phyloP scores from a whole-genome alignment of 2,797 vertebrate species.

The Merluccius polli region DNA sequence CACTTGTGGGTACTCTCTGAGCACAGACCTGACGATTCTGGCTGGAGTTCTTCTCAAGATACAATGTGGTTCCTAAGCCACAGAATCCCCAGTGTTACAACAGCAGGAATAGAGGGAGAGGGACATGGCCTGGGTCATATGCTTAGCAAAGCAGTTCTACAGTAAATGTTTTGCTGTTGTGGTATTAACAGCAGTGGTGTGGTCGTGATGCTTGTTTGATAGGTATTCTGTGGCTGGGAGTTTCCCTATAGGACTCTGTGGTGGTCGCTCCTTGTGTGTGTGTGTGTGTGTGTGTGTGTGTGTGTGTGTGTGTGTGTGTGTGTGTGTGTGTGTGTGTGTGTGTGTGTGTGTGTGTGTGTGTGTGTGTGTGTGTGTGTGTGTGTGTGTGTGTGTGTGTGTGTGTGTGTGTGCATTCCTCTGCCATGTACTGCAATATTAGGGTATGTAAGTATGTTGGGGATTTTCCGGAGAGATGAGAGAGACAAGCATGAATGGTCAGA shows the following conservation, averaged over 20 bases:
- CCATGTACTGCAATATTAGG: not conserved
- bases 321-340: constrained; percentile 22
- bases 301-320: constrained; percentile 17
- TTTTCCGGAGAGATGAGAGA: constrained; percentile 4
- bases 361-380: constrained; percentile 11
- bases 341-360: not conserved
- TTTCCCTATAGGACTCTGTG: constrained; percentile 50
- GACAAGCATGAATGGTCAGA: not conserved
- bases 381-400: constrained; percentile 6
- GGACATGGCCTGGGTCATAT: constrained; percentile 16
- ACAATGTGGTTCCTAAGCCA: constrained; percentile 24
- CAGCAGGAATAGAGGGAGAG: constrained; percentile 15
- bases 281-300: constrained; percentile 23
- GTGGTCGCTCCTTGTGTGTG: constrained; percentile 30
- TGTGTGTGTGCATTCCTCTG: not conserved
- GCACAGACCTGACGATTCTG: constrained; percentile 25
- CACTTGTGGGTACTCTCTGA: constrained; percentile 14
- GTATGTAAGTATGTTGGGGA: constrained; percentile 10
- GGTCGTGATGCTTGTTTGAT: constrained; percentile 53
- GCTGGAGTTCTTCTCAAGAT: constrained; percentile 26
- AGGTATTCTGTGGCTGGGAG: constrained; percentile 55
- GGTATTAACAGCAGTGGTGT: constrained; percentile 12
- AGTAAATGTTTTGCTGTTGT: constrained; percentile 35
- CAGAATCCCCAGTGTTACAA: constrained; percentile 39
- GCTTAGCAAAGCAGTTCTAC: constrained; percentile 35